Conservation (phyloP, 2,113 vertebrate species). For the Tupaia tana region DNA sequence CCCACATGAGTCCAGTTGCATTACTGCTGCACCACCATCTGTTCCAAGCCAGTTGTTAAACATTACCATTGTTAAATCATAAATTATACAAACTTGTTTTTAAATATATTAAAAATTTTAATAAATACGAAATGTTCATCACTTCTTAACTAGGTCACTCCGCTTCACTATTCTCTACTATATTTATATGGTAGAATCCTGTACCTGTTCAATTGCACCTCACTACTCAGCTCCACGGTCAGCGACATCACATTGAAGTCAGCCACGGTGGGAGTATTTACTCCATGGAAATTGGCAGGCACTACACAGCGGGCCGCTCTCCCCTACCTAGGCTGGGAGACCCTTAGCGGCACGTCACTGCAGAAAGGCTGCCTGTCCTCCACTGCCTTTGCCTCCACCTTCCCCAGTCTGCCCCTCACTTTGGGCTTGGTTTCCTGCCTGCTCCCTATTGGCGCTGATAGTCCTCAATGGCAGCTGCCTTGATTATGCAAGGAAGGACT, state of each 20-base stretch:
- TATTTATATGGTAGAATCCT: background rate
- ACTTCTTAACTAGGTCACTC: background rate
- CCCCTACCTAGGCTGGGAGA: background rate
- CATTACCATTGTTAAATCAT: background rate
- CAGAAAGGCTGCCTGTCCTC: background rate
- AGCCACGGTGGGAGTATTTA: background rate
- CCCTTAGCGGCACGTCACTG: background rate
- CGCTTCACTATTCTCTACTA: background rate
- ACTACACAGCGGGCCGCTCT: no score
- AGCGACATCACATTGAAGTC: background rate
- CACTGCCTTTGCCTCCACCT: background rate
- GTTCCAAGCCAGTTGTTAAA: background rate
- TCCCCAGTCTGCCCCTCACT: background rate
- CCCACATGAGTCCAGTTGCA: no score
- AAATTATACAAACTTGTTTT: background rate
- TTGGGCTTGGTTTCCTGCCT: background rate
- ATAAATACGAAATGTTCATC: background rate
- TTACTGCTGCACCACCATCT: no score
- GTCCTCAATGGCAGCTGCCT: background rate
- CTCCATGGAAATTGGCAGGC: background rate
- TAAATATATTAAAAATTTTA: background rate
- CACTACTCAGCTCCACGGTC: background rate
- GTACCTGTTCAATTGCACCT: accelerated
- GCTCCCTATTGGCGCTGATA: background rate
- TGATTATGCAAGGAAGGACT: background rate